phyloP scores from a whole-genome alignment of 2,113 vertebrate genomes.

The Agapornis roseicollis region DNA sequence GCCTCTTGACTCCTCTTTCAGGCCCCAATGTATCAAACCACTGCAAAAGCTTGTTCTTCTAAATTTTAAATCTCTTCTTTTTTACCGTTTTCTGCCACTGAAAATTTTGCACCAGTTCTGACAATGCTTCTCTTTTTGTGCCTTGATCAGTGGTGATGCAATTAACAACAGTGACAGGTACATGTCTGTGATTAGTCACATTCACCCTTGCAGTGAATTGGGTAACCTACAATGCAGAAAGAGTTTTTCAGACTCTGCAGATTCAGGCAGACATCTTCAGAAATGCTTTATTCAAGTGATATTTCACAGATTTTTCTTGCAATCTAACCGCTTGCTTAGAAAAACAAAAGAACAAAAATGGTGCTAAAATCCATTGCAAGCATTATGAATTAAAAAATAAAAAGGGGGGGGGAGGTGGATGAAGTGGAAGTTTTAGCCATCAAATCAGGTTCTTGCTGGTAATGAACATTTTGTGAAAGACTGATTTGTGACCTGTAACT shows the following conservation, averaged over 20 bases:
- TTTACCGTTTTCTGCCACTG: neutral
- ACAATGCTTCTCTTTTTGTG: neutral
- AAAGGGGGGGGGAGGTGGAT: accelerated
- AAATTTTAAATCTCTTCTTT: neutral
- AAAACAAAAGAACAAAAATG: neutral
- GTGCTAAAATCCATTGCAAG: neutral
- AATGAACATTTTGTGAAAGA: neutral
- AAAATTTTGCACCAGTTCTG: neutral
- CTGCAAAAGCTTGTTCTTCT: neutral
- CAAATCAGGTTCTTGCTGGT: neutral
- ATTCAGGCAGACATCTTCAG: neutral
- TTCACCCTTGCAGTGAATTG: neutral
- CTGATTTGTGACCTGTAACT: neutral
- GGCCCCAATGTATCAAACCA: neutral
- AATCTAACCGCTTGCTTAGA: neutral
- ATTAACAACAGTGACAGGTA: neutral
- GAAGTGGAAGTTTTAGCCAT: neutral
- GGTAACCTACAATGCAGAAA: neutral
- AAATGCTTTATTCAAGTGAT: neutral
- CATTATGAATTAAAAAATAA: neutral
- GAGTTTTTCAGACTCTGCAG: neutral
- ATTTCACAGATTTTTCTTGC: neutral
- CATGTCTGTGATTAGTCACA: neutral
- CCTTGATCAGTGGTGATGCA: neutral
- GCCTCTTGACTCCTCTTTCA: accelerated